Base-by-base conservation (phyloP, 2,888 invertebrate genomes). In the Crioceris asparagi region DNA sequence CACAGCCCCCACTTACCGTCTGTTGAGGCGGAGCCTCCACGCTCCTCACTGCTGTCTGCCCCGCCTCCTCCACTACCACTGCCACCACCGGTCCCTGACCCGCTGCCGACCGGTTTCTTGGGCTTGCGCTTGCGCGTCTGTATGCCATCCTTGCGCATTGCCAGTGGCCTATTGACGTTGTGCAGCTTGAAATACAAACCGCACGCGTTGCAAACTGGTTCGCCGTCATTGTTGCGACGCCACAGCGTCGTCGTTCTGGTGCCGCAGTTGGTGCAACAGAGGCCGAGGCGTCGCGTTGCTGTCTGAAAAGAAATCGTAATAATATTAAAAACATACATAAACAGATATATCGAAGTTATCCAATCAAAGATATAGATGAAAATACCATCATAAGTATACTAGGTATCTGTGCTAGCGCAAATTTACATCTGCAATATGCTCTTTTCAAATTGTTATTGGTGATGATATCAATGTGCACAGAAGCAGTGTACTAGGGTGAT, bases 191-290 rank as follows among this genome's bases (percentile, higher is more conserved):
- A 94, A 71, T 96, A 96, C 34, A 96, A 75, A 0, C 94, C 96
- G 64, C 96, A 96, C 10, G 96, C 94, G 70, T 97, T 96, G 72
- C 97, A 97, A 27, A 98, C 97, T 0, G 97, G 94, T 66, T 97
- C 94, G 31, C 97, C 97, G 60, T 93, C 91, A 68, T 92, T 84
- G 72, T 97, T 97, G 48, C 98, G 78, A 38, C 98, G 75, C 97
- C 98, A 98, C 36, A 98, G 74, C 15, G 97, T 97, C 30, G 98
- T 98, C 54, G 88, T 90, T 40, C 87, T 78, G n/a, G 97, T 97
- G 41, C 90, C 86, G 66, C 96, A 97, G 70, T 97, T 97, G 46
- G 93, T 91, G 69, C 96, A 97, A 61, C 83, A 82, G 49, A 94
- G 74, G 0, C 94, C 94, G 56, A 88, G 72, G 8, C 96, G 77